Conservation (phyloP, 2,113 vertebrate species). For the Brevimyrus niger region DNA sequence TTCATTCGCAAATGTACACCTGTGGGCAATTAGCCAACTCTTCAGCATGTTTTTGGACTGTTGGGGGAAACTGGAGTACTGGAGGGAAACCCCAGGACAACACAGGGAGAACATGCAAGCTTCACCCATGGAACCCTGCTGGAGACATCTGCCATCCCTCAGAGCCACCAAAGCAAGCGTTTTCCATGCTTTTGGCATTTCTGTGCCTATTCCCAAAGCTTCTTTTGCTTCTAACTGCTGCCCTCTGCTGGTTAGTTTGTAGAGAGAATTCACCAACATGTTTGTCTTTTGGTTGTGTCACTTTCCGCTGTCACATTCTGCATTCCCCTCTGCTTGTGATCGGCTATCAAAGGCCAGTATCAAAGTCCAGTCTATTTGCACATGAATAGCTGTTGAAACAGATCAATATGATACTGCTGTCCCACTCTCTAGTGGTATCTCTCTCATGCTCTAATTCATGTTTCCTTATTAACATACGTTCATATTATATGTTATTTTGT, state of each 20-base stretch:
- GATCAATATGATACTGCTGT: not conserved
- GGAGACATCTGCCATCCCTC: not conserved
- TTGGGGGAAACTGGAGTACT: not conserved
- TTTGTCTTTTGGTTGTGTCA: not conserved
- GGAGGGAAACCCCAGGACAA: not conserved
- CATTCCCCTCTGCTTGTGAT: not conserved
- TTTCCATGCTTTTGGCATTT: not conserved
- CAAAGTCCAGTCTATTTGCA: not conserved
- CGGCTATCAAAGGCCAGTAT: not conserved
- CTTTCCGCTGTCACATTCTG: not conserved
- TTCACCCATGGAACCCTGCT: too few relatives aligned
- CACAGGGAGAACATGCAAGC: not conserved
- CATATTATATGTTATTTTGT: not conserved
- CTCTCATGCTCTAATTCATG: not conserved
- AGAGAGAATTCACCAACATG: not conserved
- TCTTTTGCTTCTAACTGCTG: not conserved
- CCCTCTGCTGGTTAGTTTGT: conserved; percentile 7
- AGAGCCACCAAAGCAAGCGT: not conserved
- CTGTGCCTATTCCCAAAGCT: not conserved
- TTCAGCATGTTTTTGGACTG: not conserved
- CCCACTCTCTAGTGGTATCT: not conserved
- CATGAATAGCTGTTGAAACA: not conserved
- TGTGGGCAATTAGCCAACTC: not conserved
- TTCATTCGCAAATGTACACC: not conserved
- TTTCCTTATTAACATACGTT: not conserved